Conservation (phyloP, 2,113 vertebrate species). For the Oceanites oceanicus region DNA sequence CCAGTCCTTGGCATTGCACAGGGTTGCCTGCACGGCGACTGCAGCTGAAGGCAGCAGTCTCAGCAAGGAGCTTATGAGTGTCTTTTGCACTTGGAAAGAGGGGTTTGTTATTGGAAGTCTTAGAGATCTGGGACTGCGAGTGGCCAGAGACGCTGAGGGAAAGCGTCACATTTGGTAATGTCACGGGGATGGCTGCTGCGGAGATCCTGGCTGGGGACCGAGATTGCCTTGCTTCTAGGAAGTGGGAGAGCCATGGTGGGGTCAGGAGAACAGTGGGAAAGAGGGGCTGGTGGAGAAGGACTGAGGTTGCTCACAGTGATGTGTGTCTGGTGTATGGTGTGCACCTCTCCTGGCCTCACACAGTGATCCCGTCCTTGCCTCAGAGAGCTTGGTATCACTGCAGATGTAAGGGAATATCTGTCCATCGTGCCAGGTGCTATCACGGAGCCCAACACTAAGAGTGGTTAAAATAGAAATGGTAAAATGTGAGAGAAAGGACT, state of each 20-base stretch:
- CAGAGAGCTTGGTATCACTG: not conserved
- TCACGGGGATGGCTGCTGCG: not conserved
- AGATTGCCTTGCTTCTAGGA: not conserved
- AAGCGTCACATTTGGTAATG: not conserved
- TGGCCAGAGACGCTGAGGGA: not conserved
- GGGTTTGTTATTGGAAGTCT: not conserved
- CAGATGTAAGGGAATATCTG: not conserved
- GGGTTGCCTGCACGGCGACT: not conserved
- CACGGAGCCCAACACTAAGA: rapidly evolving
- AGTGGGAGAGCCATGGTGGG: not conserved
- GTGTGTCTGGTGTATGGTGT: not conserved
- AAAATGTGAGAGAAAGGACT: not conserved
- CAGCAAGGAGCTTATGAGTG: rapidly evolving
- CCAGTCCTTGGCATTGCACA: not conserved
- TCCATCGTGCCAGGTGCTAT: rapidly evolving
- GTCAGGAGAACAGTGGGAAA: not conserved
- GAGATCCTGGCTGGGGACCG: not conserved
- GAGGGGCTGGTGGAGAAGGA: not conserved
- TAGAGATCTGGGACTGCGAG: not conserved
- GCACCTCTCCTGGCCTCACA: not conserved
- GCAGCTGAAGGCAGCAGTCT: not conserved
- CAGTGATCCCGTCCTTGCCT: not conserved
- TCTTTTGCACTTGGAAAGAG: not conserved
- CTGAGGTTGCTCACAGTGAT: rapidly evolving
- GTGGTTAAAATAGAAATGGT: not conserved